Conservation (phyloP, 2,797 vertebrate species). For the Ispidina lecontei region DNA sequence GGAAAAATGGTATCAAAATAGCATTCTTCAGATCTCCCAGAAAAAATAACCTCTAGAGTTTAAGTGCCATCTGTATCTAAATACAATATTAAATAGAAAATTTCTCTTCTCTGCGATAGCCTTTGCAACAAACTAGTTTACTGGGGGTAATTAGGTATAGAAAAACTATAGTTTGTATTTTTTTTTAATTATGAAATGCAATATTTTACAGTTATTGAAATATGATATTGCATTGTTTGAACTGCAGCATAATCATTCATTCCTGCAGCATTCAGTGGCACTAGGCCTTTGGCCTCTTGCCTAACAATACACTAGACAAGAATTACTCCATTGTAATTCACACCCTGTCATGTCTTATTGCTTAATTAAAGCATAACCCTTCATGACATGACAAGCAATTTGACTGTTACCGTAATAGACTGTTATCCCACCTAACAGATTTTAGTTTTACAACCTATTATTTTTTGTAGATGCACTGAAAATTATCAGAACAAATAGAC, state of each 20-base stretch:
- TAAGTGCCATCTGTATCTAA: background rate
- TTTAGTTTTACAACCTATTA: constrained; percentile 65
- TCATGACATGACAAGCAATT: constrained; percentile 76
- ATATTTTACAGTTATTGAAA: constrained; percentile 31
- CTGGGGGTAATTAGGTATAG: background rate
- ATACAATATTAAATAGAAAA: background rate
- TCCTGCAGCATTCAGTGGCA: constrained; percentile 35
- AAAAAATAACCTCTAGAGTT: background rate
- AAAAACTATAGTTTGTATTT: background rate
- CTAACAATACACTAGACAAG: constrained; percentile 76
- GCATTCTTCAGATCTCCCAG: background rate
- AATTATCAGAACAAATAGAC: constrained; percentile 25
- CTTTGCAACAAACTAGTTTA: background rate
- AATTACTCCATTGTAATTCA: constrained; percentile 79
- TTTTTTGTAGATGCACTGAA: background rate
- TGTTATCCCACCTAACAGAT: constrained; percentile 69
- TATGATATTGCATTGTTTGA: constrained; percentile 44
- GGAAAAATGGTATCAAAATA: background rate
- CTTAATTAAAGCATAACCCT: constrained; percentile 80
- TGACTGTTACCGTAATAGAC: constrained; percentile 77
- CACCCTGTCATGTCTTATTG: constrained; percentile 74
- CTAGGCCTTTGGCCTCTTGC: constrained; percentile 75
- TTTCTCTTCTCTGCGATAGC: background rate
- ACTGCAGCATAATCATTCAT: constrained; percentile 59
- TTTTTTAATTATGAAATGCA: background rate